Conservation (phyloP, 2,888 invertebrate genomes). For the Mechanitis mazaeus region DNA sequence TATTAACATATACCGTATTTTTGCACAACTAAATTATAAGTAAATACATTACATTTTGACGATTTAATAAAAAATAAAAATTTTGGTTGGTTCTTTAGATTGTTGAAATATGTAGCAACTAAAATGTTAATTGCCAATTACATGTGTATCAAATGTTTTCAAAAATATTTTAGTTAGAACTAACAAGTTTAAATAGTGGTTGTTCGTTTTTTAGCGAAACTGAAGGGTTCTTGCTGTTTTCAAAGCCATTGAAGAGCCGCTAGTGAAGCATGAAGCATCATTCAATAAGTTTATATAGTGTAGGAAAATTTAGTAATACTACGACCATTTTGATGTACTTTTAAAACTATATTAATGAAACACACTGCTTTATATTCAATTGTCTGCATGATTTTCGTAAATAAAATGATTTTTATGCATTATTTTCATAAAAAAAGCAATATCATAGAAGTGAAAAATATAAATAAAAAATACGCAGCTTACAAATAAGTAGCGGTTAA, state of each 20-base stretch:
- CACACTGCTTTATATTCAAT: background rate
- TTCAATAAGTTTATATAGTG: conserved; percentile 7
- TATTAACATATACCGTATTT: too few species aligned
- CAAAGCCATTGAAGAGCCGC: conserved; percentile 6
- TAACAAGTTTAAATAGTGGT: conserved; percentile 3
- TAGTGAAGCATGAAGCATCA: conserved; percentile 6
- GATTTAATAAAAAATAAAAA: too few species aligned
- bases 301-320: conserved; percentile 2
- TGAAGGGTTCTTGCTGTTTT: conserved; percentile 7
- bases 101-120: too few species aligned
- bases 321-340: background rate
- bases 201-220: conserved; percentile 5
- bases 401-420: too few species aligned
- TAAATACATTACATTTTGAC: too few species aligned
- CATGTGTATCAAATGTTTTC: background rate
- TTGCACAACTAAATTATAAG: too few species aligned
- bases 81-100: too few species aligned
- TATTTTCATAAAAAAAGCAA: too few species aligned
- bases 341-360: too few species aligned
- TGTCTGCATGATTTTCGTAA: background rate
- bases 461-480: too few species aligned
- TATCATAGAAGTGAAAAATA: too few species aligned
- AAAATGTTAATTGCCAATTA: background rate
- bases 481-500: too few species aligned
- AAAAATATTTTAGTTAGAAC: conserved; percentile 1